Base-by-base conservation (phyloP, 1,140 invertebrate genomes). In the Pachyrhynchus sulphureomaculatus region DNA sequence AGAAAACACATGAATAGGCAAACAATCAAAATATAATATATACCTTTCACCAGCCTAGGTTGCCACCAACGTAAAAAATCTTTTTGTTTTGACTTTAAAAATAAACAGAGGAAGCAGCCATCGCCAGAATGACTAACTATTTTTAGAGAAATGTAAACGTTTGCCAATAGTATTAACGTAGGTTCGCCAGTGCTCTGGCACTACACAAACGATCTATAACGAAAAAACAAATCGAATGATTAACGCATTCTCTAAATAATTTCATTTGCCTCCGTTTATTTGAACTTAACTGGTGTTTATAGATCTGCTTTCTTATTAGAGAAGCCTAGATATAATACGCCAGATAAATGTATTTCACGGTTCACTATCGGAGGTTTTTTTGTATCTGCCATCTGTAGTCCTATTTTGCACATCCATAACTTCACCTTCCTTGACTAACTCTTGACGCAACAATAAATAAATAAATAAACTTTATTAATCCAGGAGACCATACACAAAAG, bases 111-210 rank as follows among this genome's bases (percentile, higher is more conserved):
- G 53, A 56, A 56, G 44, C 41, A 13, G 24, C 36, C 51, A 9
- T 42, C 20, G 51, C 51, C 54, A 62, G 61, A 57, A 57, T 64
- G 54, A 52, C 42, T 45, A 15, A 51, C 56, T 57, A 64, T 58
- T 64, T 64, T 64, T 52, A 52, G 54, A 5, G 18, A 33, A 47
- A 33, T 41, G 52, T 44, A 51, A 51, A 36, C 37, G 53, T 41
- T 58, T 64, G 61, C 61, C 61, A 64, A 45, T 64, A 57, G 51
- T 64, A 64, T 47, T 56, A 56, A 56, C 53, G 53, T 47, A 45
- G 36, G 13, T 39, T 18, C 33, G 12, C 29, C 39, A 17, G 39
- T 41, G 34, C 29, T 23, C 26, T 45, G 53, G 41, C 41, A 34
- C 37, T 56, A 45, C 15, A 42, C 36, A 36, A 33, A 13, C 51